phyloP scores from a whole-genome alignment of 2,113 vertebrate genomes.

The Smithornis capensis region DNA sequence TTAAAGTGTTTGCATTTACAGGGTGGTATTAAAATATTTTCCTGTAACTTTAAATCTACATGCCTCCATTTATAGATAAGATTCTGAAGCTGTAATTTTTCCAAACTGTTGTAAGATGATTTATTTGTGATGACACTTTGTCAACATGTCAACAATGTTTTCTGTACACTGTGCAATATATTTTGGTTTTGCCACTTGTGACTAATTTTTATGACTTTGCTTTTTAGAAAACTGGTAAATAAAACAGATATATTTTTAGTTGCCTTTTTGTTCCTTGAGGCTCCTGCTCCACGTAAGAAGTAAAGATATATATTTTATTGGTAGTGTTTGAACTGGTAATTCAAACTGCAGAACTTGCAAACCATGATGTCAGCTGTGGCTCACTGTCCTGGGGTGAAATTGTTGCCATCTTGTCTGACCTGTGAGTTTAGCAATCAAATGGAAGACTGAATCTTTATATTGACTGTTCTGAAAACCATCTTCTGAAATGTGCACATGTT shows the following conservation, averaged over 20 bases:
- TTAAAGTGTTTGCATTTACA: constrained; percentile 67
- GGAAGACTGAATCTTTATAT: neutral
- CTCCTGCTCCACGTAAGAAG: neutral
- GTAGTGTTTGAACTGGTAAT: neutral
- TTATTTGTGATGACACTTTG: constrained; percentile 61
- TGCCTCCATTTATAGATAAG: constrained; percentile 70
- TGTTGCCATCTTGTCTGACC: neutral
- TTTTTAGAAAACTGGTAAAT: constrained; percentile 82
- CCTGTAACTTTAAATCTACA: constrained; percentile 70
- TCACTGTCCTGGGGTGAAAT: neutral
- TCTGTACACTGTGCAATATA: constrained; percentile 72
- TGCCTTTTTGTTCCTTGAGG: constrained; percentile 12
- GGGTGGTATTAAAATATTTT: constrained; percentile 52
- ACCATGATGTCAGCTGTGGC: neutral
- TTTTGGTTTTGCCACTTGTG: constrained; percentile 73
- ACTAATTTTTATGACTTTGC: constrained; percentile 79
- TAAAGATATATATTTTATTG: neutral
- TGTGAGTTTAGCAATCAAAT: neutral
- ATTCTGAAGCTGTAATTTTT: constrained; percentile 60
- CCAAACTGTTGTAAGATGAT: constrained; percentile 51
- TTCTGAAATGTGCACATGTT: neutral
- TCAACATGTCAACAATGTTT: constrained; percentile 52
- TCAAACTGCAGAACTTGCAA: neutral
- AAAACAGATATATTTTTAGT: constrained; percentile 80
- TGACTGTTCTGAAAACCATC: neutral